Percentiles rank a stretch among this genome's conserved stretches.
phyloP scores from a whole-genome alignment of 2,113 vertebrate species.

The Psammodynastes pulverulentus region DNA sequence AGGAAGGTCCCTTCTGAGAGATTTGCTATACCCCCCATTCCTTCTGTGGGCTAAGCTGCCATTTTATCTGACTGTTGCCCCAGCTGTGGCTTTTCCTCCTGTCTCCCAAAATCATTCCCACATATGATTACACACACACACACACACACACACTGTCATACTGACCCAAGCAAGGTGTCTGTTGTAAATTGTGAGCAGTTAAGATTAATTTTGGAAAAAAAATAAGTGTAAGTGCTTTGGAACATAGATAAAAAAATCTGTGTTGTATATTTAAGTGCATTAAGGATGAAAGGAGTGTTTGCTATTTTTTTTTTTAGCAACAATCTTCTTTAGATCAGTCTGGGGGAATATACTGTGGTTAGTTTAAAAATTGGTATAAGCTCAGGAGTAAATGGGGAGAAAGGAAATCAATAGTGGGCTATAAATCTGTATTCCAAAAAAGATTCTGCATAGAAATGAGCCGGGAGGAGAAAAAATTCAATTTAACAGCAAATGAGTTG shows the following conservation, averaged over 20 bases:
- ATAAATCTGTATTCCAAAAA: conserved; percentile 76
- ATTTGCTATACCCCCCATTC: background rate
- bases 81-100: background rate
- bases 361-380: conserved; percentile 61
- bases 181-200: background rate
- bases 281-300: background rate
- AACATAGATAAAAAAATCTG: background rate
- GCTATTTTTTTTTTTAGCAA: background rate
- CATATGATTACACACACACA: too few relatives aligned
- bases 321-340: background rate
- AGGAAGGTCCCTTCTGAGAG: background rate
- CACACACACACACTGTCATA: background rate
- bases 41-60: background rate
- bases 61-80: background rate
- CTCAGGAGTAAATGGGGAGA: conserved; percentile 57
- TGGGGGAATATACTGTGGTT: conserved; percentile 26
- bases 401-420: conserved; percentile 77
- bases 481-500: conserved; percentile 64
- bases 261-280: background rate
- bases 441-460: conserved; percentile 67
- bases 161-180: background rate
- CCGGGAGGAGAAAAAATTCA: conserved; percentile 68
- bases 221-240: background rate
- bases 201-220: background rate
- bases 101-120: background rate